Evolutionary conservation across 2,113 vertebrate species (phyloP), one percentile per base, ranked within the genome.

Genomic region (Coptodon rendalli): DNA sequence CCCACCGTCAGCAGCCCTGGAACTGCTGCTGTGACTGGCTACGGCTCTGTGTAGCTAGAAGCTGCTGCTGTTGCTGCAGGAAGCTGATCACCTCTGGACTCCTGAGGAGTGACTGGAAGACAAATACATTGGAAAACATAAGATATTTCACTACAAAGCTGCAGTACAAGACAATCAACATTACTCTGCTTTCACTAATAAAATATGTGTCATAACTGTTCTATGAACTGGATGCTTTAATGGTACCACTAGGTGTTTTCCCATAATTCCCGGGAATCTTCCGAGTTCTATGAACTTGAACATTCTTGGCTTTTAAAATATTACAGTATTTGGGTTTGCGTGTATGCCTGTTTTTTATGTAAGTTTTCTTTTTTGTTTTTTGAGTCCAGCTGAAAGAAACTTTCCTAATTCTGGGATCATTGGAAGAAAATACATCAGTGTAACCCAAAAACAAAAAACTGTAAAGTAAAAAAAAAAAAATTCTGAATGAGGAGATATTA

Each of bases 11-110:
- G 82, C 87, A 97, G 90, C 87, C 90, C 95, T 96, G 96, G 94
- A 97, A 98, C 83, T 95, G 93, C 83, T 97, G 97, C 84, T 98
- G 98, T 84, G 97, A 96, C 89, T 98, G 97, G 82, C 96, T 95
- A 92, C 97, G 96, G 84, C 95, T 97, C 93, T 98, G 98, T 40
- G 97, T 95, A 88, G 97, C 98, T 94, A 99, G 94, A 24, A 99
- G 95, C 17, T 97, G 97, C 92, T 99, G 99, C 89, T 99, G 98
- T 89, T 97, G 98, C 95, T 99, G 98, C n/a, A 99, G 96, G 94
- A 99, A 99, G n/a, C 97, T 97, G 63, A 99, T 98, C 83, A 99
- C 98, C 94, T 98, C 98, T 48, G 99, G 99, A 95, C 98, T 99
- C 95, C 99, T 96, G 83, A 99, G 95, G n/a, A 99, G 94, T 3